These are phyloP conservation scores for Onthophagus sagittarius DNA, from an alignment of 2,888 invertebrate species.

Conservation along the genomic window DNA sequence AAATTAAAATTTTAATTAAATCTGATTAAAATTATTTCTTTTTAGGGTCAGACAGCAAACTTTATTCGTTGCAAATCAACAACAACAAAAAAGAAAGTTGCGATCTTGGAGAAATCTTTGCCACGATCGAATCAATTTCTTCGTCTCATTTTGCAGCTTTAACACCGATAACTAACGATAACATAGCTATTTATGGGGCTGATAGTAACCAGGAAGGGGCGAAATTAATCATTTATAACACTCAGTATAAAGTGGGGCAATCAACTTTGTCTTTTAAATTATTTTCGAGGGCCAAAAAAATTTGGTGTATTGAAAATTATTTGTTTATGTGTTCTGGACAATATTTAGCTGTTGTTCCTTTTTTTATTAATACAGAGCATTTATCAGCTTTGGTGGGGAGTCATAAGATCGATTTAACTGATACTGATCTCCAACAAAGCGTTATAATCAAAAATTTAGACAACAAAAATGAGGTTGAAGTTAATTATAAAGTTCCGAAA, in stretches of 20 bases:
- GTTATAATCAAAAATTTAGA: constrained; percentile 48
- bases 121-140: constrained; percentile 56
- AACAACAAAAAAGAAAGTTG: constrained; percentile 31
- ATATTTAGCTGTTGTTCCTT: constrained; percentile 61
- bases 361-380: constrained; percentile 56
- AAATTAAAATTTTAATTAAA: constrained; percentile 34
- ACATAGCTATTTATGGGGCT: constrained; percentile 65
- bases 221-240: constrained; percentile 58
- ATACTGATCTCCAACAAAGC: constrained; percentile 47
- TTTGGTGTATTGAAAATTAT: constrained; percentile 57
- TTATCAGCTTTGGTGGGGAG: constrained; percentile 59
- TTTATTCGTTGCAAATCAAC: constrained; percentile 54
- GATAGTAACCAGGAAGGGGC: constrained; percentile 68
- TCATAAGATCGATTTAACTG: constrained; percentile 38
- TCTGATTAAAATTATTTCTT: constrained; percentile 31
- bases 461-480: constrained; percentile 18
- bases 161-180: constrained; percentile 59
- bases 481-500: constrained; percentile 26
- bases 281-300: constrained; percentile 56
- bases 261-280: constrained; percentile 61
- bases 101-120: constrained; percentile 46
- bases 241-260: constrained; percentile 61
- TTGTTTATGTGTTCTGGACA: constrained; percentile 61
- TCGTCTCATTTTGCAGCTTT: constrained; percentile 57
- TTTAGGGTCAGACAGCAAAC: constrained; percentile 66